A percentile compares a stretch with the other conserved stretches of the same genome.
Conservation (phyloP, 2,113 vertebrate species). For the Gavia stellata region DNA sequence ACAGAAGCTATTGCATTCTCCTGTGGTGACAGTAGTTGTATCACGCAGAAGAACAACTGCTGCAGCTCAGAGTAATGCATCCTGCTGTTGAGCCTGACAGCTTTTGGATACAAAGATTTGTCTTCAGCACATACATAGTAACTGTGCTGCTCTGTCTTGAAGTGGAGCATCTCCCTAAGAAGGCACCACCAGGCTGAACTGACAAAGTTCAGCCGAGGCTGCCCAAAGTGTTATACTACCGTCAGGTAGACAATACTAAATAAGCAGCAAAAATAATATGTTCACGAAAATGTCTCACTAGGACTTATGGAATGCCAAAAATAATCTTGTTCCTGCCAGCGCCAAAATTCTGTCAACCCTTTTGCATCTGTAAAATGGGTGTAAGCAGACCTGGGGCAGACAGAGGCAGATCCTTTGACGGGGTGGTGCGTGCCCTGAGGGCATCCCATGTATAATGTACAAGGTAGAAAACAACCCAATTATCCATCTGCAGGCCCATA, state of each 20-base stretch:
- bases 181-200: neutral
- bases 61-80: neutral
- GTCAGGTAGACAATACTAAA: neutral
- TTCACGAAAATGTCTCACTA: neutral
- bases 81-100: neutral
- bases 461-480: neutral
- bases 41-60: neutral
- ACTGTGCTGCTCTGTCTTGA: neutral
- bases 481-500: neutral
- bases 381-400: neutral
- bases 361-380: neutral
- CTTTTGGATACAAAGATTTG: neutral
- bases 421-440: neutral
- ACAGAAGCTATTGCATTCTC: neutral
- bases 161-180: neutral
- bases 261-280: neutral
- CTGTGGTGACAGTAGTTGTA: neutral
- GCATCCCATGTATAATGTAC: neutral
- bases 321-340: neutral
- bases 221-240: neutral
- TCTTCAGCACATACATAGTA: neutral
- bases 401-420: neutral
- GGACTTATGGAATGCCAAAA: neutral
- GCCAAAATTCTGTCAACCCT: neutral
- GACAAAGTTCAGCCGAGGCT: neutral